Conservation (phyloP, 2,888 invertebrate species). For the Elegia similella region DNA sequence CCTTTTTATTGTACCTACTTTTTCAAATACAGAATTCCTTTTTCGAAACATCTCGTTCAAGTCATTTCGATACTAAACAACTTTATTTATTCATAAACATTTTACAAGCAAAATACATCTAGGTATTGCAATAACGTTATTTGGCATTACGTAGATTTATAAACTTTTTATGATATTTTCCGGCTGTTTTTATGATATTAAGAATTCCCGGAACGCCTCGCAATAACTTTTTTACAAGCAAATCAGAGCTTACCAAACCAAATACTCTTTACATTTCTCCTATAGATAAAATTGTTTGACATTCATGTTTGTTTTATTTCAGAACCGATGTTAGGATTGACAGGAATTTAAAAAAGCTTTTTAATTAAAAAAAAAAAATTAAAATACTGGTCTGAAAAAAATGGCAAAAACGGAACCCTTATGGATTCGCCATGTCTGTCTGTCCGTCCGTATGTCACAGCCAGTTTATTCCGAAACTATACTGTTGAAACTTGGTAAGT, state of each 20-base stretch:
- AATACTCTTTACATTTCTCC: not conserved
- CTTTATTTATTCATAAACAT: constrained; percentile 8
- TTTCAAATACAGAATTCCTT: no score
- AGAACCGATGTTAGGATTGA: not conserved
- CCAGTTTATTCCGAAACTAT: no score
- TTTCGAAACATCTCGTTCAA: not conserved
- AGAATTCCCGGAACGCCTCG: constrained; percentile 24
- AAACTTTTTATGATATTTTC: constrained; percentile 30
- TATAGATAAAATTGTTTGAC: not conserved
- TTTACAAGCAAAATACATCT: constrained; percentile 19
- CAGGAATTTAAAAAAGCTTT: no score
- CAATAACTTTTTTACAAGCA: constrained; percentile 32
- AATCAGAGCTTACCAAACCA: constrained; percentile 18
- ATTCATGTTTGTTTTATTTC: not conserved
- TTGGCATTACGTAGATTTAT: constrained; percentile 28
- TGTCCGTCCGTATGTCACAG: no score
- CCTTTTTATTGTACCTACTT: no score
- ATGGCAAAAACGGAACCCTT: no score
- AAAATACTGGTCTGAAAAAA: no score
- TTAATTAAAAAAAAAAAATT: no score
- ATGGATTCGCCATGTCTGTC: no score
- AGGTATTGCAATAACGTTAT: constrained; percentile 24
- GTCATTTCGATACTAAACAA: not conserved
- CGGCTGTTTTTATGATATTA: constrained; percentile 30
- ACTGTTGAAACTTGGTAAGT: no score